These are phyloP conservation scores for Idaea dimidiata DNA, from an alignment of 2,888 invertebrate species.

Conservation along the genomic window DNA sequence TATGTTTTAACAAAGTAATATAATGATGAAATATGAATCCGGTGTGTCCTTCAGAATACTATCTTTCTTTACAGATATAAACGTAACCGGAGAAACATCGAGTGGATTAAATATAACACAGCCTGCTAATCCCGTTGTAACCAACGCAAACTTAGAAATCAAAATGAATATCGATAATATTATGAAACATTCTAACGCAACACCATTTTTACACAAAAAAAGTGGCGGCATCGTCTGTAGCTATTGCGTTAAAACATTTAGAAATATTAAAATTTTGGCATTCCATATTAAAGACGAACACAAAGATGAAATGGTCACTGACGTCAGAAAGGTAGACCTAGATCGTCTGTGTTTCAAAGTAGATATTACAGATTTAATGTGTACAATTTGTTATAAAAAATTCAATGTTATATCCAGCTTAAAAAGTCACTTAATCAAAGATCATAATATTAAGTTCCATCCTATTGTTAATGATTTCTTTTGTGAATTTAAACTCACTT, in stretches of 20 bases:
- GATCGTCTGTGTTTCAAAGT: constrained; percentile 62
- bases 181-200: constrained; percentile 54
- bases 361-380: constrained; percentile 55
- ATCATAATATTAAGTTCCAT: constrained; percentile 54
- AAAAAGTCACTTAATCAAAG: constrained; percentile 51
- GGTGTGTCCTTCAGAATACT: too few species aligned
- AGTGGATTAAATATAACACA: too few species aligned
- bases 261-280: constrained; percentile 44
- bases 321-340: constrained; percentile 44
- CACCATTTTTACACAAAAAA: constrained; percentile 58
- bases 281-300: constrained; percentile 50
- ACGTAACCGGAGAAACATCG: too few species aligned
- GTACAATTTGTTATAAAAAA: constrained; percentile 46
- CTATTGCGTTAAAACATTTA: constrained; percentile 55
- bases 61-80: too few species aligned
- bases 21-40: too few species aligned
- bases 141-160: too few species aligned
- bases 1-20: too few species aligned
- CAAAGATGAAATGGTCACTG: constrained; percentile 33
- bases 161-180: constrained; percentile 44
- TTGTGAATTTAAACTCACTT: too few species aligned
- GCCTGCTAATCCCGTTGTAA: too few species aligned
- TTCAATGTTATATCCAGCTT: constrained; percentile 47
- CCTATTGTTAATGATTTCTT: constrained; percentile 42
- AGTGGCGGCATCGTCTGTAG: constrained; percentile 61